Evolutionary conservation across 2,113 vertebrate genomes (phyloP).

Genomic region (Myrmecobius fasciatus): DNA sequence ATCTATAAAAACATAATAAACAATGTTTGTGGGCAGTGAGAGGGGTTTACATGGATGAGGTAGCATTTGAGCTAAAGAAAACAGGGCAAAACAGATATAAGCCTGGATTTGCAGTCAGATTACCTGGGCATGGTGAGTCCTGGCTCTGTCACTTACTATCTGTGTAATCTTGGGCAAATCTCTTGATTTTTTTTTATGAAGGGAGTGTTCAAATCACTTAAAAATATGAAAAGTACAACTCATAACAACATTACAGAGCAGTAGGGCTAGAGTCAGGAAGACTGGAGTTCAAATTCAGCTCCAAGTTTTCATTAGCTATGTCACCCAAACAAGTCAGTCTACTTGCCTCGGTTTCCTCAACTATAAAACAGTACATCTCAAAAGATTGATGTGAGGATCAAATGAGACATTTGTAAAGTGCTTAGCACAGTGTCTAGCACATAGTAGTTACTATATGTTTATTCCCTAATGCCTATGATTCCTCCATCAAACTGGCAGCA

Average conservation of each 20-base stretch:
- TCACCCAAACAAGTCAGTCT: not conserved
- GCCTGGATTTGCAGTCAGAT: not conserved
- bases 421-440: too few species aligned
- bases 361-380: too few species aligned
- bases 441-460: too few species aligned
- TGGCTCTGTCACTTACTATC: not conserved
- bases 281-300: not conserved
- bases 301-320: not conserved
- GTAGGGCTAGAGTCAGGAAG: not conserved
- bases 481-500: too few species aligned
- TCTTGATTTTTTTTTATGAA: not conserved
- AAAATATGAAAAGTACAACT: not conserved
- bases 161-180: not conserved
- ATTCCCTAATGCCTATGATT: too few species aligned
- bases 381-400: too few species aligned
- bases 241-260: not conserved
- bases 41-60: not conserved
- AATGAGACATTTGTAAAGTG: too few species aligned
- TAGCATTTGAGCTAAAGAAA: not conserved
- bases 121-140: too few species aligned
- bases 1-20: not conserved
- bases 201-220: not conserved
- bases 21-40: not conserved
- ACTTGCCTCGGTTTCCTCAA: too few species aligned
- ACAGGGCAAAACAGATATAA: not conserved